phyloP scores from a whole-genome alignment of 2,797 vertebrate genomes.

The Iguana delicatissima region DNA sequence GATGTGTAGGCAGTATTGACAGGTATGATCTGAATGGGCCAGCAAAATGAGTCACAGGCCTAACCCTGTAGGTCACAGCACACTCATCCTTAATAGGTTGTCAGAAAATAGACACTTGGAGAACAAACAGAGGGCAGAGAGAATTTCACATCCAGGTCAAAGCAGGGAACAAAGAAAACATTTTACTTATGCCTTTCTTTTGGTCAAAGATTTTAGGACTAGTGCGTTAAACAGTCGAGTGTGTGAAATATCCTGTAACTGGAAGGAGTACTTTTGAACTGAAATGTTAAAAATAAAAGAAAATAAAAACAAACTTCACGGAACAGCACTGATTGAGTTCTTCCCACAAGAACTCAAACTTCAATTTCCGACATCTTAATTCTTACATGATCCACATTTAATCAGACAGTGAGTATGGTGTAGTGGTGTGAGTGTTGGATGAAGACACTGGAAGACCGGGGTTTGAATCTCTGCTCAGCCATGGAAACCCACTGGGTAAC shows the following conservation, averaged over 20 bases:
- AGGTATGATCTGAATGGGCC: background rate
- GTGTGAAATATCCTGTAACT: background rate
- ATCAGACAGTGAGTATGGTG: background rate
- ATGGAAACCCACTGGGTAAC: no score
- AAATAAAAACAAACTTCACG: background rate
- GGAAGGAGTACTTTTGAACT: background rate
- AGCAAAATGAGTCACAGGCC: background rate
- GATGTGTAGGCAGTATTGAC: background rate
- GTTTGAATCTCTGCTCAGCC: no score
- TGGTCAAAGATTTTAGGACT: background rate
- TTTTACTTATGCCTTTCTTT: background rate
- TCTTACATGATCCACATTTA: background rate
- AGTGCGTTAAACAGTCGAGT: background rate
- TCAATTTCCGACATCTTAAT: slow-evolving; percentile 2
- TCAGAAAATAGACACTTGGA: slow-evolving; percentile 5
- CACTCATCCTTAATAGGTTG: slow-evolving; percentile 4
- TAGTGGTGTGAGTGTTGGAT: no score
- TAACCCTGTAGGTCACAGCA: background rate
- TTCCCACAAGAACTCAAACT: background rate
- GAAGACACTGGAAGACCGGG: no score
- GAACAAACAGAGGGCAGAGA: background rate
- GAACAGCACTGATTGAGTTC: background rate
- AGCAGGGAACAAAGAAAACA: background rate
- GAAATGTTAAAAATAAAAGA: background rate
- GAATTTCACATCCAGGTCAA: background rate